phyloP scores from a whole-genome alignment of 2,888 invertebrate species.

The Ichneumoninae sp. region DNA sequence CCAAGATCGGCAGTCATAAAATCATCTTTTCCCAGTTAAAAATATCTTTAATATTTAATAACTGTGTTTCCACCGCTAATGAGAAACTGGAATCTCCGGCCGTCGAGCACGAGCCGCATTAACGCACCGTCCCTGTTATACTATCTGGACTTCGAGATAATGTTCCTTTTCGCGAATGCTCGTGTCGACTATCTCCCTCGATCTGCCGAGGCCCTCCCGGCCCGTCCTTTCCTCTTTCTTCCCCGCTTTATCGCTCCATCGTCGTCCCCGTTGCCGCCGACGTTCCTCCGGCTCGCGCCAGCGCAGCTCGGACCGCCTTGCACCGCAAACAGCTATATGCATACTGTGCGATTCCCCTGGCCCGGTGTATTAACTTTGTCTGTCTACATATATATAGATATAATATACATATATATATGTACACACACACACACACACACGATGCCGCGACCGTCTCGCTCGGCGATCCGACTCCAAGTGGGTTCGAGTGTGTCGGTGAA shows the following conservation, averaged over 20 bases:
- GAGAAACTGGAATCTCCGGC: not conserved
- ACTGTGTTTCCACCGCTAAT: constrained; percentile 5
- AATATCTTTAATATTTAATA: not conserved
- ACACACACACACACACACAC: not conserved
- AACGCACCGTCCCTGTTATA: not conserved
- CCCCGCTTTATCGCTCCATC: constrained; percentile 38
- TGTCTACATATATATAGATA: not conserved
- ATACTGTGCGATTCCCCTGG: not conserved
- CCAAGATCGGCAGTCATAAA: not conserved
- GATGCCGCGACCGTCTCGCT: constrained; percentile 52
- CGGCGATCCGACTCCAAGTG: constrained; percentile 66
- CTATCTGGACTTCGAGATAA: not conserved
- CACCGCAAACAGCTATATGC: not conserved
- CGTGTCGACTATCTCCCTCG: constrained; percentile 56
- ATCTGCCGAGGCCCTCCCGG: constrained; percentile 34
- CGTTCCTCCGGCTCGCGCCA: constrained; percentile 28
- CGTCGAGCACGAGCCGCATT: not conserved
- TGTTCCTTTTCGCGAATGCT: constrained; percentile 28
- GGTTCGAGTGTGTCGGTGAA: constrained; percentile 55
- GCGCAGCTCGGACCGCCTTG: constrained; percentile 23
- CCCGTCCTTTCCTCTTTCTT: constrained; percentile 32
- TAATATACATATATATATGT: not conserved
- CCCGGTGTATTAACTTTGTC: not conserved
- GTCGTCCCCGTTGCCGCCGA: constrained; percentile 23
- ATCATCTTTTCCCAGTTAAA: not conserved